Evolutionary conservation across 1,140 invertebrate genomes (phyloP).

Genomic region (Drosophila nannoptera): DNA sequence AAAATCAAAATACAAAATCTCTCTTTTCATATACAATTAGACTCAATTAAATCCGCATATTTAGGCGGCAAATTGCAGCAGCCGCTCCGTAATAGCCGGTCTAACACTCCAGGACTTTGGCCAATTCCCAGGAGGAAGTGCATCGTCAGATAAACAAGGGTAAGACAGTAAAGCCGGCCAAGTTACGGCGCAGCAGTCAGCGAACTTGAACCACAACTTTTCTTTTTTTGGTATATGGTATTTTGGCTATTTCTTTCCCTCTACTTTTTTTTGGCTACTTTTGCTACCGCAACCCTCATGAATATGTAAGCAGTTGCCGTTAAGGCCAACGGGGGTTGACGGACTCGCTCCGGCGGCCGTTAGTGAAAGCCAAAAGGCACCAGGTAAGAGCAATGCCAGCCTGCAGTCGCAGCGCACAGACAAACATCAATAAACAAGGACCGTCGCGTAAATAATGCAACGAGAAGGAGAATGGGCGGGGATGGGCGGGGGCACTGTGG

Average conservation of each 20-base stretch:
- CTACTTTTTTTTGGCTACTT: conserved; percentile 59
- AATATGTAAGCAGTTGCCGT: conserved; percentile 70
- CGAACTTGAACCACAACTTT: conserved; percentile 73
- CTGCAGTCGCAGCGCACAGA: conserved; percentile 52
- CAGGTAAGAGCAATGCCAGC: conserved; percentile 58
- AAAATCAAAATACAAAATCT: conserved; percentile 49
- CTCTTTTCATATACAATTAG: conserved; percentile 69
- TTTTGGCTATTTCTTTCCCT: neutral
- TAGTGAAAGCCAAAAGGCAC: conserved; percentile 56
- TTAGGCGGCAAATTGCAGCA: conserved; percentile 65
- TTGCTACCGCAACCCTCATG: conserved; percentile 77
- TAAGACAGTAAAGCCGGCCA: conserved; percentile 28
- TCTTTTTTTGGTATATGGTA: conserved; percentile 56
- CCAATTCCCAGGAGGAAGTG: conserved; percentile 62
- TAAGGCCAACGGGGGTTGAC: conserved; percentile 33
- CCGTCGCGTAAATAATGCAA: conserved; percentile 75
- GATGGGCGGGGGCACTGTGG: neutral
- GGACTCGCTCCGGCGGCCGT: conserved; percentile 11
- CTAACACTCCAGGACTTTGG: conserved; percentile 34
- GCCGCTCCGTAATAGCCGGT: conserved; percentile 28
- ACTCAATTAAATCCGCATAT: conserved; percentile 75
- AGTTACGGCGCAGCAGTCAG: conserved; percentile 30
- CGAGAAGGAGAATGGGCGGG: conserved; percentile 1
- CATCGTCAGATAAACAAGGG: conserved; percentile 61
- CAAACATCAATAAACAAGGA: conserved; percentile 77